Conservation (phyloP, 2,113 vertebrate species). For the Paratilapia polleni region DNA sequence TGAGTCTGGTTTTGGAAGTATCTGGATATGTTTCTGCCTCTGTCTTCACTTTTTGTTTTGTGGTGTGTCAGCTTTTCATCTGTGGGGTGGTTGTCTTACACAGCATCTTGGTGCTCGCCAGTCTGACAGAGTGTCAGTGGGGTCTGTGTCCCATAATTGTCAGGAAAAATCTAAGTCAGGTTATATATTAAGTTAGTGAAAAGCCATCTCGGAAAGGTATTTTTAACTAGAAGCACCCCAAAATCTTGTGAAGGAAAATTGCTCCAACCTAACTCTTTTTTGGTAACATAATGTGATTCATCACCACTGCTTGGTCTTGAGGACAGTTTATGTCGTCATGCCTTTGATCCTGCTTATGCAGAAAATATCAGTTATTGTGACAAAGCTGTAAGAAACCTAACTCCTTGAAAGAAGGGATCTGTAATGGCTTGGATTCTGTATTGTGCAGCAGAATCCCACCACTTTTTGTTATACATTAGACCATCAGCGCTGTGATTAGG, state of each 20-base stretch:
- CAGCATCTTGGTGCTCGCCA: constrained; percentile 36
- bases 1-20: constrained; percentile 33
- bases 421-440: constrained; percentile 4
- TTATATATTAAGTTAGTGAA: constrained; percentile 15
- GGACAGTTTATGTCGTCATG: not conserved
- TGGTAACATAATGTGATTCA: not conserved
- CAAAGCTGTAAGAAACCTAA: not conserved
- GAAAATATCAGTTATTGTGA: not conserved
- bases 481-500: constrained; percentile 32
- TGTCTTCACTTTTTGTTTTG: constrained; percentile 51
- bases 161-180: constrained; percentile 31
- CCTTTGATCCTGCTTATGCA: not conserved
- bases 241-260: not conserved
- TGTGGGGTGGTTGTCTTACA: constrained; percentile 37
- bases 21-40: constrained; percentile 50
- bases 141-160: constrained; percentile 35
- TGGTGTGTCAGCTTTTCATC: constrained; percentile 62
- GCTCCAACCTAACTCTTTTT: not conserved
- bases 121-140: constrained; percentile 39
- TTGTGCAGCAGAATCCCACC: not conserved
- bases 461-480: constrained; percentile 11
- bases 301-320: not conserved
- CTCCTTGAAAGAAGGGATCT: constrained; percentile 1
- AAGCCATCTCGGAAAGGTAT: not conserved
- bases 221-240: not conserved